A percentile compares a stretch with the other conserved stretches of the same genome.
Evolutionary conservation across 2,888 invertebrate genomes (phyloP).

Genomic region (Calameuta filiformis): DNA sequence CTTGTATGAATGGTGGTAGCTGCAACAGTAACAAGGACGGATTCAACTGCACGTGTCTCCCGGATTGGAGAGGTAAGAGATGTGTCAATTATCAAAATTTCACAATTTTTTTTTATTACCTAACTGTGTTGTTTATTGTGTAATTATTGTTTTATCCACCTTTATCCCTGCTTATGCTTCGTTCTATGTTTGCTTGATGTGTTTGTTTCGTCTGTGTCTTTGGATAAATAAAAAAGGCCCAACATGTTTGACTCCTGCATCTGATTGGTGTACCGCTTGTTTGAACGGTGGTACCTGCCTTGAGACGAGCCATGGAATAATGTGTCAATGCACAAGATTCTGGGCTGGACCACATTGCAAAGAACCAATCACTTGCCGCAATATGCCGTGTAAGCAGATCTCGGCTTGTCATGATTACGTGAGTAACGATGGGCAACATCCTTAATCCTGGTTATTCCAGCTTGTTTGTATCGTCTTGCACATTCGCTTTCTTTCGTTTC

Average conservation of each 20-base stretch:
- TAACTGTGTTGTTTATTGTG: neutral
- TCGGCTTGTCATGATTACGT: conserved; percentile 73
- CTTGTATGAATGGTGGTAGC: conserved; percentile 81
- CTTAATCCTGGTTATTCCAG: neutral
- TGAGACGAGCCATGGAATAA: conserved; percentile 49
- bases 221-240: conserved; percentile 36
- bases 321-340: conserved; percentile 55
- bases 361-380: conserved; percentile 59
- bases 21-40: conserved; percentile 71
- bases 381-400: conserved; percentile 73
- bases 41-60: conserved; percentile 78
- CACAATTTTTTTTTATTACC: neutral
- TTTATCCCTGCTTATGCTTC: conserved; percentile 9
- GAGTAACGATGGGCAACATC: conserved; percentile 62
- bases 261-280: conserved; percentile 57
- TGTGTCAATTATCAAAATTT: neutral
- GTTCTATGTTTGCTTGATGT: conserved; percentile 22
- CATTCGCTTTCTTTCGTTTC: conserved; percentile 6
- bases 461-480: neutral
- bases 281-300: conserved; percentile 70
- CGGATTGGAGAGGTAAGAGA: conserved; percentile 75
- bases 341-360: conserved; percentile 67
- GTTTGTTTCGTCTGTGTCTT: conserved; percentile 28
- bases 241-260: conserved; percentile 43
- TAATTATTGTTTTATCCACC: neutral